Conservation (phyloP, 2,797 vertebrate genomes). For the Dipus sagitta region DNA sequence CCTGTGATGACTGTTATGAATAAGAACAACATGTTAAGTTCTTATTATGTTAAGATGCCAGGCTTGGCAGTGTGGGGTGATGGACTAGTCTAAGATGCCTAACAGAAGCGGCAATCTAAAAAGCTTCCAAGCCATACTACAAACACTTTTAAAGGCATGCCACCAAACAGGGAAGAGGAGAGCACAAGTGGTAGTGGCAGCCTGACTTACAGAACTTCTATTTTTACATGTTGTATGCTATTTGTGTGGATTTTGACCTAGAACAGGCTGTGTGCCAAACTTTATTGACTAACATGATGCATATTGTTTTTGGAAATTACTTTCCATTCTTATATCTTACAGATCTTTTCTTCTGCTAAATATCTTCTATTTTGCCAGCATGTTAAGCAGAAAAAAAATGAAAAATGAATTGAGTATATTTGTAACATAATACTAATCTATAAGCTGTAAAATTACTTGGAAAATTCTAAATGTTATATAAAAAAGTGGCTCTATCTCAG, state of each 20-base stretch:
- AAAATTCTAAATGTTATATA: not conserved
- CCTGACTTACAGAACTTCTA: not conserved
- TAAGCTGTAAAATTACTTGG: not conserved
- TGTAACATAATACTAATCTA: not conserved
- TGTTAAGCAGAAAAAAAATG: not conserved
- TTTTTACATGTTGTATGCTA: not conserved
- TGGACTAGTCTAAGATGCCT: no score
- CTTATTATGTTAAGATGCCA: no score
- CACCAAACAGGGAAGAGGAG: not conserved
- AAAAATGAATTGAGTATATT: not conserved
- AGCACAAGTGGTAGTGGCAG: not conserved
- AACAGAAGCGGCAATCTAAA: no score
- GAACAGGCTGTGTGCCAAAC: not conserved
- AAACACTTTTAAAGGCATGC: not conserved
- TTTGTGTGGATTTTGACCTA: not conserved
- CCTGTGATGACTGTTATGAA: no score
- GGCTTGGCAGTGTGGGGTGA: no score
- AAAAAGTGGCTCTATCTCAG: not conserved
- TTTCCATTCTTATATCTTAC: not conserved
- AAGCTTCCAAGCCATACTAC: no score
- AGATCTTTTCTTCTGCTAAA: not conserved
- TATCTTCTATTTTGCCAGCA: not conserved
- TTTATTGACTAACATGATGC: not conserved
- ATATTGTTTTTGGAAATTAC: not conserved
- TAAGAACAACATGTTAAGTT: no score